phyloP scores from a whole-genome alignment of 2,888 invertebrate species.

The Panzeria rudis region DNA sequence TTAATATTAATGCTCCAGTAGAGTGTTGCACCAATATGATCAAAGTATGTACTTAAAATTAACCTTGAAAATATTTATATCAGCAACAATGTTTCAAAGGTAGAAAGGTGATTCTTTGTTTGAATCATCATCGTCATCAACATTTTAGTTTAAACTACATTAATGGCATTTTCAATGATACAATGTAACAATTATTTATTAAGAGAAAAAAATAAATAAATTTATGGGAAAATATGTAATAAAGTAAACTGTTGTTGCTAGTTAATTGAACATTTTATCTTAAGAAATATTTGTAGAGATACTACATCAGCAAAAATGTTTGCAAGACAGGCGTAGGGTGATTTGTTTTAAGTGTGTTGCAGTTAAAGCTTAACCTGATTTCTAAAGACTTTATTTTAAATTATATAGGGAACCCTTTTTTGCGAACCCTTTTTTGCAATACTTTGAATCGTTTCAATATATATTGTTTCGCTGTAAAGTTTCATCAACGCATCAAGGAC shows the following conservation, averaged over 20 bases:
- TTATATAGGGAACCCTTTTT: too few relatives aligned
- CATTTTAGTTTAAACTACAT: constrained; percentile 19
- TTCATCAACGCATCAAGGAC: too few relatives aligned
- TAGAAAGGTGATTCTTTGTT: constrained; percentile 41
- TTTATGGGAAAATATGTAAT: background rate
- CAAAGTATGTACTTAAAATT: constrained; percentile 54
- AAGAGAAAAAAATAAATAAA: constrained; percentile 17
- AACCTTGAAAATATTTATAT: constrained; percentile 69
- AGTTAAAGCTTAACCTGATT: too few relatives aligned
- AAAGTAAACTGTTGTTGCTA: constrained; percentile 4
- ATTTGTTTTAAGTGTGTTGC: too few relatives aligned
- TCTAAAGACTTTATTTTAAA: too few relatives aligned
- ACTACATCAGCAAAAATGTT: background rate
- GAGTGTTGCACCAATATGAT: background rate
- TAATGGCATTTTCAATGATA: constrained; percentile 27
- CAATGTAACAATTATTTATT: constrained; percentile 47
- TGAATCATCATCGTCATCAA: constrained; percentile 4
- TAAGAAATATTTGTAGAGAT: background rate
- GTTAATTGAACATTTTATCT: background rate
- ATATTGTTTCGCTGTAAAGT: too few relatives aligned
- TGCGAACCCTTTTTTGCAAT: too few relatives aligned
- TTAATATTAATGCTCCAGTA: constrained; percentile 20
- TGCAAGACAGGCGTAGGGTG: too few relatives aligned
- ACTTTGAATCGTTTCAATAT: too few relatives aligned
- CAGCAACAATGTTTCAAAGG: constrained; percentile 62